Evolutionary conservation across 2,888 invertebrate genomes (phyloP).

Genomic region (Xylophagus ater): DNA sequence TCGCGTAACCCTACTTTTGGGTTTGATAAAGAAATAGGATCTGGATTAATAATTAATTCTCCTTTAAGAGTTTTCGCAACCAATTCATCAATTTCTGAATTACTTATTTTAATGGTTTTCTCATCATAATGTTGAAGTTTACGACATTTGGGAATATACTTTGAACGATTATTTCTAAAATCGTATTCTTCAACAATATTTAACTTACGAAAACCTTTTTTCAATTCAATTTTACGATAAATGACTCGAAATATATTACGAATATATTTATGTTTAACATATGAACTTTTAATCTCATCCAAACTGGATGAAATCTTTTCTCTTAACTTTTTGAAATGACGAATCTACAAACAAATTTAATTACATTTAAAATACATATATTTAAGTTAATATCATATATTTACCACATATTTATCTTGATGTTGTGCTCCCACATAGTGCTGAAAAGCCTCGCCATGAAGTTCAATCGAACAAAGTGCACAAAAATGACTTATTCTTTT

Average conservation of each 20-base stretch:
- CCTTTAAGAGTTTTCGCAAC: conserved; percentile 2
- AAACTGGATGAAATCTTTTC: conserved; percentile 4
- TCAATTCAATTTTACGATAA: conserved; percentile 6
- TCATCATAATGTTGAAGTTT: conserved; percentile 7
- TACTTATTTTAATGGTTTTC: conserved; percentile 2
- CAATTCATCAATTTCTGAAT: conserved; percentile 6
- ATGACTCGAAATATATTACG: background rate
- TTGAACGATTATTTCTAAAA: conserved; percentile 5
- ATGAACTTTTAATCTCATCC: background rate
- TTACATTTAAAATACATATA: background rate
- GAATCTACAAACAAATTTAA: conserved; percentile 6
- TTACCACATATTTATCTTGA: conserved; percentile 12
- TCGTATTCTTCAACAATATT: conserved; percentile 1
- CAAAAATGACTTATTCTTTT: conserved; percentile 6
- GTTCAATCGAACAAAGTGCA: conserved; percentile 5
- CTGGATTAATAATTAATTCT: background rate
- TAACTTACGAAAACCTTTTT: conserved; percentile 3
- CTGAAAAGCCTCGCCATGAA: conserved; percentile 8
- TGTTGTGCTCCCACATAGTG: conserved; percentile 7
- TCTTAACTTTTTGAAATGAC: conserved; percentile 6
- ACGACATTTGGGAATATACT: background rate
- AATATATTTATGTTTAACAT: conserved; percentile 3
- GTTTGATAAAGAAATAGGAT: too few relatives aligned
- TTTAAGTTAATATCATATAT: too few relatives aligned
- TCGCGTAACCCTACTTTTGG: background rate